Base-by-base conservation (phyloP, 2,113 vertebrate species). In the Athene noctua region DNA sequence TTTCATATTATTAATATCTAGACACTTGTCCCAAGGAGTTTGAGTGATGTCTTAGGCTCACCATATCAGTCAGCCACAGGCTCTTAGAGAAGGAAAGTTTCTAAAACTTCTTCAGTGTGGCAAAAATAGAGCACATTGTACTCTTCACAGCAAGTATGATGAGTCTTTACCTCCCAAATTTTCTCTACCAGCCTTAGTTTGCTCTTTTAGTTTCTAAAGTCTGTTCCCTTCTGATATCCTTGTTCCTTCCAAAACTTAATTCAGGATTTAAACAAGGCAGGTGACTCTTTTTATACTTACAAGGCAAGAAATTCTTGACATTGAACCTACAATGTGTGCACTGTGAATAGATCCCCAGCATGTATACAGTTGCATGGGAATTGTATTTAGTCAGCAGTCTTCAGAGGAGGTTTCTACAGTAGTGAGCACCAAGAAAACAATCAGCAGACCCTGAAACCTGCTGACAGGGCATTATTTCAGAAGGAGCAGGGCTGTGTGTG, bases 371-470 rank as follows among this genome's bases (percentile, higher is more conserved):
- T 51, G 30, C 46, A 22, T 62, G 59, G 66, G 77, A 65, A 46
- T 68, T 94, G 46, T 23, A 44, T 82, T 90, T 65, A 91, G 86
- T 94, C 89, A 96, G 91, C 92, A 94, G 14, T 62, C 54, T 90
- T 74, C 36, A 49, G 77, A 44, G 34, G 63, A 80, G 74, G 42
- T 23, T 82, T 77, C 74, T 67, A 29, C 55, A 70, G 36, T 1
- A 61, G 36, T 5, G 44, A 95, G 66, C 58, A 89, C 38, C 86
- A 77, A 68, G n/a, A 58, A 95, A 92, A 54, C 62, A 87, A 91
- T 63, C 91, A 90, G 62, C 70, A 90, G 74, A 8, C 17, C 65
- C 62, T 8, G 4, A 46, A 81, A 91, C 26, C 34, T 88, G 94
- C 94, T 97, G 94, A 73, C 40, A 30, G 73, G 36, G 54, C 54